phyloP scores from a whole-genome alignment of 2,888 invertebrate genomes.

The Digitonthophagus gazella region DNA sequence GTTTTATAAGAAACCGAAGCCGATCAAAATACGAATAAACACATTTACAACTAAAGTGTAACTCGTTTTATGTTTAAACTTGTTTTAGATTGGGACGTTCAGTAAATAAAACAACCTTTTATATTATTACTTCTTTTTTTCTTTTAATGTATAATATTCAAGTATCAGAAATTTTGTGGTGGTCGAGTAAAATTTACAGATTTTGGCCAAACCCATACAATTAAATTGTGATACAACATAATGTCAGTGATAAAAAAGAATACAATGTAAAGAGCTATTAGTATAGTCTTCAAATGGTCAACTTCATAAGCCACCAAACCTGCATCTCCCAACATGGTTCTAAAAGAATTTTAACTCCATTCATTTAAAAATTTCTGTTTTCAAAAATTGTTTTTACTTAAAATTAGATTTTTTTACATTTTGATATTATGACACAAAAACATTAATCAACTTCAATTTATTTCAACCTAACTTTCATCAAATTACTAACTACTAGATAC shows the following conservation, averaged over 20 bases:
- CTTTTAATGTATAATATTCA: no score
- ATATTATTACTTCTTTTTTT: no score
- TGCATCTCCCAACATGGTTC: not conserved
- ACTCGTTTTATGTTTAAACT: no score
- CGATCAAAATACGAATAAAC: no score
- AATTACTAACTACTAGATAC: no score
- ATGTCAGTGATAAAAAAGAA: not conserved
- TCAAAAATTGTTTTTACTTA: not conserved
- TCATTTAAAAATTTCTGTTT: no score
- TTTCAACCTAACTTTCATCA: no score
- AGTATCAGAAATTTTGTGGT: not conserved
- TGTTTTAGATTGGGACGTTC: no score
- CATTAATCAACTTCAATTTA: not conserved
- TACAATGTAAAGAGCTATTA: not conserved
- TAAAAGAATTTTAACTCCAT: not conserved
- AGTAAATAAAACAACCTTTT: no score
- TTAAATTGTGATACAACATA: not conserved
- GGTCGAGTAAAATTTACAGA: not conserved
- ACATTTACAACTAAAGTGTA: no score
- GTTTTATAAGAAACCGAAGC: no score
- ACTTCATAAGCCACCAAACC: not conserved
- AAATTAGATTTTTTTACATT: not conserved
- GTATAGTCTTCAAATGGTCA: not conserved
- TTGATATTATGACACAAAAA: not conserved
- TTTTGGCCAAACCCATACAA: not conserved